These are phyloP conservation scores for Agrotis segetum DNA, from an alignment of 2,888 invertebrate genomes.

Conservation along the genomic window DNA sequence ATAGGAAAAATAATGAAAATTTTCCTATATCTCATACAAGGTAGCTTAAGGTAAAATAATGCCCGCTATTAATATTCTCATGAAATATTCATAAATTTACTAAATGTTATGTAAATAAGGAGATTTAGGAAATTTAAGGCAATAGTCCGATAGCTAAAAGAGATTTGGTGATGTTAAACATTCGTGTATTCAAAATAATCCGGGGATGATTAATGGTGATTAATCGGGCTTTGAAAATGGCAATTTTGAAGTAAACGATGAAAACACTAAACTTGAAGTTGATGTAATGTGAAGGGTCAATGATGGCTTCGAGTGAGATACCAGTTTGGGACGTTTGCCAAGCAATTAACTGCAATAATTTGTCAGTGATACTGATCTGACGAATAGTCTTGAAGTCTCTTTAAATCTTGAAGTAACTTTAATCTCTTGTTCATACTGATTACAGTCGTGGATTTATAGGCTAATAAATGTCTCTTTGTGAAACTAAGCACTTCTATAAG, in stretches of 20 bases:
- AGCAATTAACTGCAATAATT: slow-evolving; percentile 63
- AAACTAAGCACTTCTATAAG: slow-evolving; percentile 37
- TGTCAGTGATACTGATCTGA: slow-evolving; percentile 67
- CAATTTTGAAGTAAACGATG: background rate
- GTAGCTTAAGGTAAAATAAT: slow-evolving; percentile 43
- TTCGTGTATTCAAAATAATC: slow-evolving; percentile 61
- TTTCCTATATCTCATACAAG: slow-evolving; percentile 19
- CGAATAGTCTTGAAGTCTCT: slow-evolving; percentile 55
- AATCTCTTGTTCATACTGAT: slow-evolving; percentile 70
- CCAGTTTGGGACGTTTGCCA: slow-evolving; percentile 58
- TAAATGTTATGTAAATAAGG: slow-evolving; percentile 82
- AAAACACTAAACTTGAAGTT: background rate
- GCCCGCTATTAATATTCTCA: slow-evolving; percentile 64
- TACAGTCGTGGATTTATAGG: slow-evolving; percentile 65
- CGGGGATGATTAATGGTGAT: slow-evolving; percentile 41
- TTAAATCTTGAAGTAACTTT: slow-evolving; percentile 69
- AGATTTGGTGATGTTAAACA: slow-evolving; percentile 70
- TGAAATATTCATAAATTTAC: slow-evolving; percentile 79
- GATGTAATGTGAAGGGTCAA: slow-evolving; percentile 10
- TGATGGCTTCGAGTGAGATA: slow-evolving; percentile 30
- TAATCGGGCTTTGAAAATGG: slow-evolving; percentile 14
- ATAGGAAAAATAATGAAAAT: slow-evolving; percentile 17
- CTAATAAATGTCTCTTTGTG: slow-evolving; percentile 62
- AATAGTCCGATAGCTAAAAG: slow-evolving; percentile 70
- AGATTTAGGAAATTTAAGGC: slow-evolving; percentile 75